These are phyloP conservation scores for Zeugodacus cucurbitae DNA, from an alignment of 1,140 invertebrate species.

Conservation along the genomic window DNA sequence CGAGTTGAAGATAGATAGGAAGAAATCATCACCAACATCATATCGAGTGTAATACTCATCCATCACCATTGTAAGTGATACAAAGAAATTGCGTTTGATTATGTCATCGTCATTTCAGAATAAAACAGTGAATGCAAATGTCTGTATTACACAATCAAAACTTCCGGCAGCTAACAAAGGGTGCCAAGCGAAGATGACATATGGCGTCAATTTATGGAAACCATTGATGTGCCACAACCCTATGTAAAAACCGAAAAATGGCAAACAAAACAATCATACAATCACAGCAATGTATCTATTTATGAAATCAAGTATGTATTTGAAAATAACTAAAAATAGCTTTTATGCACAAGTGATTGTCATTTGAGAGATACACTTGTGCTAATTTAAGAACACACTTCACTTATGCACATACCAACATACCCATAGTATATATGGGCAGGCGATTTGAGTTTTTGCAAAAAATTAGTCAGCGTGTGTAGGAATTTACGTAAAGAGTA, in stretches of 20 bases:
- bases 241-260: neutral
- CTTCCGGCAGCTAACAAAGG: constrained; percentile 16
- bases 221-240: constrained; percentile 15
- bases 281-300: neutral
- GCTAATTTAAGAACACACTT: constrained; percentile 23
- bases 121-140: neutral
- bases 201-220: constrained; percentile 24
- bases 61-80: neutral
- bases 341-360: constrained; percentile 4
- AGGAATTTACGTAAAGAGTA: neutral
- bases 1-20: too few species aligned
- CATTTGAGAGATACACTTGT: constrained; percentile 18
- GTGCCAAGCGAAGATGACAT: constrained; percentile 1
- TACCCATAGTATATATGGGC: neutral
- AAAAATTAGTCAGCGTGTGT: constrained; percentile 22
- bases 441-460: neutral
- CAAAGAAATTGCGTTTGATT: neutral
- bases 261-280: neutral
- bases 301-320: neutral
- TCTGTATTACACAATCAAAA: neutral
- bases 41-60: too few species aligned
- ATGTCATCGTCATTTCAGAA: too few species aligned
- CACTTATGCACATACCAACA: neutral
- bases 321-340: constrained; percentile 12
- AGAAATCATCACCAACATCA: too few species aligned